Base-by-base conservation (phyloP, 2,888 invertebrate species). In the Agrilus biguttatus region DNA sequence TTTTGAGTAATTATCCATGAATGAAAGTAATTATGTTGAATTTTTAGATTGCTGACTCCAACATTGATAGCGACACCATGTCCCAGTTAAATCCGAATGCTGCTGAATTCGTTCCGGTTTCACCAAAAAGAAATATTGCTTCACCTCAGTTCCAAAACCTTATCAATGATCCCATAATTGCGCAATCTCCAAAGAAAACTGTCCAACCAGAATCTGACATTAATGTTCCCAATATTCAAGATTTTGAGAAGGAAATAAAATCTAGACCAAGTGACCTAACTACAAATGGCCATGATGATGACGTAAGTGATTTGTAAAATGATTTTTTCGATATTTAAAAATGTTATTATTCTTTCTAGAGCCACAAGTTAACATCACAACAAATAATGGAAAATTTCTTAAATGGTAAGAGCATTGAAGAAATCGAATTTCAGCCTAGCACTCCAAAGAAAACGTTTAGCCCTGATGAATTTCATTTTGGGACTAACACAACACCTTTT, bases 71-170 rank as follows among this genome's bases (percentile, higher is more conserved):
- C 58, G 77, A 81, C 68, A 80, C 79, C 68, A 72, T 72, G 62
- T 87, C 83, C 36, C 83, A 81, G 46, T 65, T 88, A 51, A 89
- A 88, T 69, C 88, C 88, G 1, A 79, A 88, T 56, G 88, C 88
- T 14, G 81, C 82, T n/a, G 86, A 85, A 67, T 88, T 88, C 64
- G 74, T 88, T 45, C 86, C 87, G 6, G 66, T 72, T 5, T 75
- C 78, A 6, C 75, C 78, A 1, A 75, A 77, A 34, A 62, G 68
- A 2, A 66, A 67, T 13, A 67, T 68, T 19, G 66, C 68, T 8
- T 71, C 73, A 6, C 65, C 71, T 33, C 60, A 59, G 7, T 60
- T 63, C 42, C 47, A 56, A 40, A 51, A 56, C 8, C 45, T 66
- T 33, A 51, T 62, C 21, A 57, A 60, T 45, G 62, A 65, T 39